Base-by-base conservation (phyloP, 2,113 vertebrate genomes). In the Tachysurus vachellii region DNA sequence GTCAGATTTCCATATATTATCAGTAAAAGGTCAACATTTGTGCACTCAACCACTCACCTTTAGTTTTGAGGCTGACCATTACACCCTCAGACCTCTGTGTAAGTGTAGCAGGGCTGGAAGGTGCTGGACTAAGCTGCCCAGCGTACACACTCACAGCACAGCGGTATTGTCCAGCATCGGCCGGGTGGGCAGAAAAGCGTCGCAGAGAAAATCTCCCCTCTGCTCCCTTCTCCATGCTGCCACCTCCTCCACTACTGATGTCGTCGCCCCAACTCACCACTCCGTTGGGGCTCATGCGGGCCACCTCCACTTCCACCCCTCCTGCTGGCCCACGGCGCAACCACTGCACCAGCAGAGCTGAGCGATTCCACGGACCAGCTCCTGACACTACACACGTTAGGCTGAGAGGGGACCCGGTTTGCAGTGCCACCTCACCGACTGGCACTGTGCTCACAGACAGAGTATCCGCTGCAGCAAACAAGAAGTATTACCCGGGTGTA, bases 221-320 rank as follows among this genome's bases (percentile, higher is more conserved):
- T 0, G 91, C 92, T 89, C 96, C 93, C 88, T 96, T 97, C 92
- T 97, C 97, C 95, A 97, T 93, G 4, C 96, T 96, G 36, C 96
- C 94, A 0, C 93, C 92, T 0, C 91, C 93, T 0, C 89, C 89
- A 50, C 93, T 91, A 90, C 93, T 95, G 85, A 89, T 66, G 89
- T 95, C 94, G 19, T 96, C 94, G 0, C 96, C 96, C 94, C 97
- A 94, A 89, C 93, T 94, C 59, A 96, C 95, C 0, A 95, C 92
- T 0, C 97, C 96, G 0, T 93, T 94, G 0, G 95, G 93, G 82
- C 93, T 94, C 90, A 97, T 62, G 13, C 91, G 93, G 57, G 95
- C 96, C 77, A 97, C 94, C 88, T 95, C 94, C 80, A 96, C 94
- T 90, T 94, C 95, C 0, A 93, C 93, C 17, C 94, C 92, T 0